Evolutionary conservation across 2,113 vertebrate species (phyloP).

Genomic region (Anhinga rufa): DNA sequence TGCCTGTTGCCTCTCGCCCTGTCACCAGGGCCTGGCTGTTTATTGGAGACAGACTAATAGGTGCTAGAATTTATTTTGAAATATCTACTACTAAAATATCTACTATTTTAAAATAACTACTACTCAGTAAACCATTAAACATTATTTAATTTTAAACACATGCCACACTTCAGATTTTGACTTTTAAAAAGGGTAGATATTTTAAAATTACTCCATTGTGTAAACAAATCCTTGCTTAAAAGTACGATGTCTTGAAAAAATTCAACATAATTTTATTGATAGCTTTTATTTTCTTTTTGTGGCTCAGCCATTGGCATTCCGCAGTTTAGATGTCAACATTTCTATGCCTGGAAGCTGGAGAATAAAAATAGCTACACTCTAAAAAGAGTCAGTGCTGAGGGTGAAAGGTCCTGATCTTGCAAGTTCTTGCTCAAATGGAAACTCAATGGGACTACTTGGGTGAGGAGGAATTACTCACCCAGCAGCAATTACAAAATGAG

Average conservation of each 20-base stretch:
- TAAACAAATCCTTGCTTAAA: not conserved
- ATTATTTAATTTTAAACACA: not conserved
- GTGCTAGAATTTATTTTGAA: not conserved
- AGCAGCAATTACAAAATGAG: not conserved
- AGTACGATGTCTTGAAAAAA: not conserved
- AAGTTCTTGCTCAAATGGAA: constrained; percentile 21
- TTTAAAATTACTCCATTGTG: not conserved
- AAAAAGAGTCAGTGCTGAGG: not conserved
- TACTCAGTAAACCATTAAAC: not conserved
- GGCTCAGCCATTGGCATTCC: not conserved
- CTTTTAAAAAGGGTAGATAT: not conserved
- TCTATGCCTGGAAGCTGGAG: constrained; percentile 15
- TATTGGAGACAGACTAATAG: not conserved
- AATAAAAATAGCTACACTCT: constrained; percentile 29
- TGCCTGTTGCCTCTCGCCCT: not conserved
- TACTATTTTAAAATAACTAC: not conserved
- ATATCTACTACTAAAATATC: not conserved
- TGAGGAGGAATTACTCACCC: constrained; percentile 11
- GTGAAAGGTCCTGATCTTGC: constrained; percentile 23
- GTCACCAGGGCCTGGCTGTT: not conserved
- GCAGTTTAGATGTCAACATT: constrained; percentile 11
- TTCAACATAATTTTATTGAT: not conserved
- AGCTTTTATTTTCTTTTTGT: not conserved
- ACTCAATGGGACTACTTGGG: not conserved
- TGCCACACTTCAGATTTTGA: not conserved